Conservation (phyloP, 2,888 invertebrate species). For the Eurytoma adleriae region DNA sequence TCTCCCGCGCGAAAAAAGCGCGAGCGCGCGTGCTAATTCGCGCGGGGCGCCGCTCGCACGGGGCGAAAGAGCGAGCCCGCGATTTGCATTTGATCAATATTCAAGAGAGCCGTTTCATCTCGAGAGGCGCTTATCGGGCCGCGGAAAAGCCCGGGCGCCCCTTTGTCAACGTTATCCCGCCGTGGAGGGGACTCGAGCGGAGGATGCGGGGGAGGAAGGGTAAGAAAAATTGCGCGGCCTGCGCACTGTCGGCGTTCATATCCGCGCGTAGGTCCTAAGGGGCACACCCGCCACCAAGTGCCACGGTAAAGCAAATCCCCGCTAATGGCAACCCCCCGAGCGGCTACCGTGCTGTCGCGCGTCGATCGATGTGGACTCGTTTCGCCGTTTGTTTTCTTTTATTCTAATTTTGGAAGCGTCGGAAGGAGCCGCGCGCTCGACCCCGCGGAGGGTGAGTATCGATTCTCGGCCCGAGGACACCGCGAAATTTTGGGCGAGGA, state of each 20-base stretch:
- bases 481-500: too few species aligned
- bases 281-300: constrained; percentile 32
- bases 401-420: too few species aligned
- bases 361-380: too few species aligned
- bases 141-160: background rate
- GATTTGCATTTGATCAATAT: constrained; percentile 47
- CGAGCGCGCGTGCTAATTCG: background rate
- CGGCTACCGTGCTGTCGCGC: too few species aligned
- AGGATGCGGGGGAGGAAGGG: background rate
- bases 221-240: too few species aligned
- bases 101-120: constrained; percentile 27
- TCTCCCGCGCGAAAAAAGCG: background rate
- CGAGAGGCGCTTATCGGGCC: constrained; percentile 22
- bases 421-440: too few species aligned
- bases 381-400: too few species aligned
- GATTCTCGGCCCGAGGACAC: too few species aligned
- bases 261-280: background rate
- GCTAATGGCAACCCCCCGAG: too few species aligned
- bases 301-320: constrained; percentile 4
- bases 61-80: background rate
- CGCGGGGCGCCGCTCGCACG: background rate
- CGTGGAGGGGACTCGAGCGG: background rate
- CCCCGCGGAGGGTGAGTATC: too few species aligned
- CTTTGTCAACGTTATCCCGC: background rate
- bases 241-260: background rate